A percentile compares a stretch with the other conserved stretches of the same genome.
Conservation (phyloP, 2,888 invertebrate genomes). For the Epirrita christyi region DNA sequence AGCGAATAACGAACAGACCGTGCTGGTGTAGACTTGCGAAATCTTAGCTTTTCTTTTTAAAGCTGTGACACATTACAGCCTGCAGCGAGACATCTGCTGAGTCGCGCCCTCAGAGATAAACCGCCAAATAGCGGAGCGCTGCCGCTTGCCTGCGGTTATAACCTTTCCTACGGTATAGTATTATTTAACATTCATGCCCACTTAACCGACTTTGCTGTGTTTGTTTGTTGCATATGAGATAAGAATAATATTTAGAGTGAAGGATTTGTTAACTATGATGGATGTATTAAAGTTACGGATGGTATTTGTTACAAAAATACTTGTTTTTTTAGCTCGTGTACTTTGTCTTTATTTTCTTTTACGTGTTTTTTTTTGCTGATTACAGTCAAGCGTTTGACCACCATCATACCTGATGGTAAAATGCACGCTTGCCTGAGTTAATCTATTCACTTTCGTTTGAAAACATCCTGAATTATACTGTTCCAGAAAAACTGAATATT, state of each 20-base stretch:
- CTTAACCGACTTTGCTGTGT: constrained; percentile 14
- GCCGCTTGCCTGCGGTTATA: constrained; percentile 15
- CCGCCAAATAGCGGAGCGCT: constrained; percentile 21
- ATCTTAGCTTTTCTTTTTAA: neutral
- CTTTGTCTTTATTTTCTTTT: too few species aligned
- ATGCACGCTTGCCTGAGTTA: too few species aligned
- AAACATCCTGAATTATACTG: too few species aligned
- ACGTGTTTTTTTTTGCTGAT: too few species aligned
- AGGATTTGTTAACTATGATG: too few species aligned
- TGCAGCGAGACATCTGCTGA: constrained; percentile 23
- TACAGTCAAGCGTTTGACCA: too few species aligned
- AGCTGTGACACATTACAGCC: constrained; percentile 12
- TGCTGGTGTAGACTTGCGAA: neutral
- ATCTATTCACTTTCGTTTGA: too few species aligned
- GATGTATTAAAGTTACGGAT: too few species aligned
- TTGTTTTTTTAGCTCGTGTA: neutral
- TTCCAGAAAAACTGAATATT: too few species aligned
- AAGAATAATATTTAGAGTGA: constrained; percentile 1
- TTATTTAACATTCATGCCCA: constrained; percentile 21
- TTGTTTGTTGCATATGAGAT: constrained; percentile 18
- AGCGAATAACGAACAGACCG: too few species aligned
- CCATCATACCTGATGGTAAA: too few species aligned
- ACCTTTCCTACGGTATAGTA: constrained; percentile 12
- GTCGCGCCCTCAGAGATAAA: constrained; percentile 22
- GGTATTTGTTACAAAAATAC: neutral